Evolutionary conservation across 2,797 vertebrate species (phyloP), one percentile per base, ranked within the genome.

Genomic region (Coregonus ussuriensis): DNA sequence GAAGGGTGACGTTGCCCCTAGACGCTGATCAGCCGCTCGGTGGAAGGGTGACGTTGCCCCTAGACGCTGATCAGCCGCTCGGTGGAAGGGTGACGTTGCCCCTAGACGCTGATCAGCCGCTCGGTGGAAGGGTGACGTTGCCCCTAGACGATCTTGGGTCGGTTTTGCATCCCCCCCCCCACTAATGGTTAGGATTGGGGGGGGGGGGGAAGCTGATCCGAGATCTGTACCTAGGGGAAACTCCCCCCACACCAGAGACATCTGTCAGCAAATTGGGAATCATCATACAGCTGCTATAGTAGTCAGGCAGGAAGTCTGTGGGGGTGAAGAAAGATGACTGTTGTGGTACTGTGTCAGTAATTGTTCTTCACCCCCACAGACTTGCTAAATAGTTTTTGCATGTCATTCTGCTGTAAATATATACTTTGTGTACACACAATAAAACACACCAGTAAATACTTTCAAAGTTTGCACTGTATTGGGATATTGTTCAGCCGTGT

Each of bases 401-500:
- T 47, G 7, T 47, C 41, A 33, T 71, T 0, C 14, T 78, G 52
- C 25, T 56, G 35, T 88, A 83, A 83, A 78, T 84, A 80, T 81
- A 41, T 47, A 11, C 82, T 11, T 9, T 47, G 93, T 92, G 91
- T 92, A 91, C 13, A 21, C 25, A 33, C 51, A 47, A 25, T 4
- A 5, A 68, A 68, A 18, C 65, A 18, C 65, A 33, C 87, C 9
- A 47, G 9, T 80, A 62, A 83, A 77, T 85, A 84, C 77, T 89
- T 93, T 91, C 88, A 91, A 47, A 47, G 86, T 56, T 91, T 92
- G 88, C 89, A 90, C 72, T 91, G 91, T 93, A 93, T 93, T 93
- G 84, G 9, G 85, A 93, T 92, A 93, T 93, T 93, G 89, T 90
- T 92, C 87, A 93, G 91, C 92, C 93, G 87, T 91, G 90, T 88